These are phyloP conservation scores for Tolypeutes matacus DNA, from an alignment of 2,797 vertebrate genomes.

Conservation along the genomic window DNA sequence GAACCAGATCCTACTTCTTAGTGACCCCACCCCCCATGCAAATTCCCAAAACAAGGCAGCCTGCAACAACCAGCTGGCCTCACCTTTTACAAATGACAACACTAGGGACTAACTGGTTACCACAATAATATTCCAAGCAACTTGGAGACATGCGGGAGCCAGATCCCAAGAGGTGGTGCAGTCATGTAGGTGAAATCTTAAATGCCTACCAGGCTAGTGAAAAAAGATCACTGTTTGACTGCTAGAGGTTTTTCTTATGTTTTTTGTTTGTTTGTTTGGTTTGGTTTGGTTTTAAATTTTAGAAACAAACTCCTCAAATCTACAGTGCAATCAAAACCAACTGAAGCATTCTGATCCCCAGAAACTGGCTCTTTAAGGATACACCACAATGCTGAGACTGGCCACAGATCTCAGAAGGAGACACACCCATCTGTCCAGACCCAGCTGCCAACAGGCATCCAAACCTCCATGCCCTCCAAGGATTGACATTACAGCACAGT, in stretches of 20 bases:
- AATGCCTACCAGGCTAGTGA: neutral
- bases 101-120: neutral
- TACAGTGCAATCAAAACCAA: neutral
- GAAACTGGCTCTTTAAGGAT: neutral
- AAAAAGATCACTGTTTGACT: neutral
- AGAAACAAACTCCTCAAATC: conserved; percentile 44
- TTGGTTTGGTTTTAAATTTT: neutral
- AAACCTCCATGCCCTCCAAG: neutral
- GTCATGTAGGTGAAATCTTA: neutral
- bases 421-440: neutral
- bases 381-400: neutral
- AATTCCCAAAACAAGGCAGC: neutral
- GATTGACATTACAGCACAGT: neutral
- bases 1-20: neutral
- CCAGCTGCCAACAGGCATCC: neutral
- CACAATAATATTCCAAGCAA: conserved; percentile 4
- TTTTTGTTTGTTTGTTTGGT: neutral
- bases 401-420: neutral
- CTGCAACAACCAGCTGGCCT: neutral
- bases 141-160: neutral
- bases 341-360: neutral
- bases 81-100: neutral
- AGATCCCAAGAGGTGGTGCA: neutral
- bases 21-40: neutral
- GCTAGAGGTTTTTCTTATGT: neutral